A percentile compares a stretch with the other conserved stretches of the same genome.
These are phyloP conservation scores for Drosophila kanekoi DNA, from an alignment of 2,888 invertebrate genomes.

Conservation along the genomic window DNA sequence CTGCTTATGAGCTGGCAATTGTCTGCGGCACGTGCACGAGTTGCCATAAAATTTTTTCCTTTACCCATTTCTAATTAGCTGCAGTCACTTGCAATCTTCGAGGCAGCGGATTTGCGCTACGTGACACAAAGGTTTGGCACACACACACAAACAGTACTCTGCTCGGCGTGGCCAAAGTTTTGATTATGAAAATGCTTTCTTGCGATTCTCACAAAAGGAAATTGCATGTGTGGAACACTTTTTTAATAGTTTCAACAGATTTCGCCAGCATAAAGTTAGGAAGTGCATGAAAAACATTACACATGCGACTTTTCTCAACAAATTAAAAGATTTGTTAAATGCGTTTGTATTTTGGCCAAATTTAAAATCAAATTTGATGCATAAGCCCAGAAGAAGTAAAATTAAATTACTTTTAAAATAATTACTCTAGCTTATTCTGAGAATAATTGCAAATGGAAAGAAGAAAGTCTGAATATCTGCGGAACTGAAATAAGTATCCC, in stretches of 20 bases:
- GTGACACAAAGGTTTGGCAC: conserved; percentile 59
- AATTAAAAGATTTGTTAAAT: neutral
- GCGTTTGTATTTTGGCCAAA: conserved; percentile 5
- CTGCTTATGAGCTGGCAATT: conserved; percentile 54
- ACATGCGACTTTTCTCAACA: neutral
- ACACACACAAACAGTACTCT: conserved; percentile 7
- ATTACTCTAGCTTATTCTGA: too few relatives aligned
- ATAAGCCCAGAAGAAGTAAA: too few relatives aligned
- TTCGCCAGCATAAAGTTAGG: conserved; percentile 10
- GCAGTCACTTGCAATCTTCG: conserved; percentile 67
- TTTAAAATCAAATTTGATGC: neutral
- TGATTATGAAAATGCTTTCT: conserved; percentile 44
- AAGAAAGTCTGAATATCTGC: too few relatives aligned
- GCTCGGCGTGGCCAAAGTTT: conserved; percentile 22
- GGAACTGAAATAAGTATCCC: too few relatives aligned
- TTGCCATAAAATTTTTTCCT: conserved; percentile 68
- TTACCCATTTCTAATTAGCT: conserved; percentile 64
- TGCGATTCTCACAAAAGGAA: conserved; percentile 43
- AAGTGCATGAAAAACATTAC: conserved; percentile 9
- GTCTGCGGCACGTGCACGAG: conserved; percentile 58
- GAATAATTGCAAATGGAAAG: too few relatives aligned
- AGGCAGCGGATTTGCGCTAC: conserved; percentile 53
- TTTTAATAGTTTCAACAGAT: conserved; percentile 19
- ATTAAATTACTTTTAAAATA: too few relatives aligned
- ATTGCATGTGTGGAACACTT: conserved; percentile 32